A percentile compares a stretch with the other conserved stretches of the same genome.
Evolutionary conservation across 2,113 vertebrate species (phyloP).

Genomic region (Serranochromis macrocephalus): DNA sequence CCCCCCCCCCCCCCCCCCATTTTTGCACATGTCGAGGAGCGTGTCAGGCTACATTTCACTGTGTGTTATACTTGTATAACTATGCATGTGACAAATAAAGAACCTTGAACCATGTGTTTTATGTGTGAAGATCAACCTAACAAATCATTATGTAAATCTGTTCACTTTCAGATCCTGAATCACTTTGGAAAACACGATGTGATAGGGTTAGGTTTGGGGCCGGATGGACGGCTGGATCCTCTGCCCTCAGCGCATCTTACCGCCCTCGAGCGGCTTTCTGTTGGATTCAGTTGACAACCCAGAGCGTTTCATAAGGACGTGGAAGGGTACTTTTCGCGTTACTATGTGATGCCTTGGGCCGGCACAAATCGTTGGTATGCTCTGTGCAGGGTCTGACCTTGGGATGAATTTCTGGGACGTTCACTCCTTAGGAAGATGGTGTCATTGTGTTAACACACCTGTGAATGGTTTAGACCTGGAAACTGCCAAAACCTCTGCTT

Average conservation of each 20-base stretch:
- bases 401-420: not conserved
- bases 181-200: not conserved
- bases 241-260: not conserved
- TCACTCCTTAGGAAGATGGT: not conserved
- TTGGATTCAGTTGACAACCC: not conserved
- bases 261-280: not conserved
- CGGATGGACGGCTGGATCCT: not conserved
- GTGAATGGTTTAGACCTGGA: not conserved
- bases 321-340: not conserved
- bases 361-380: not conserved
- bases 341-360: not conserved
- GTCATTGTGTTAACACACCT: not conserved
- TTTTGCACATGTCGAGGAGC: too few species aligned
- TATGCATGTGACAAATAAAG: too few species aligned
- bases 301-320: not conserved
- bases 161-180: not conserved
- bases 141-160: not conserved
- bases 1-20: too few species aligned
- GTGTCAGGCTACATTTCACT: too few species aligned
- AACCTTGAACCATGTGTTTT: not conserved
- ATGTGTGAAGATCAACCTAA: not conserved
- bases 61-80: too few species aligned
- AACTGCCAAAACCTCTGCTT: not conserved
- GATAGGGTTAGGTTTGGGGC: not conserved
- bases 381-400: not conserved